These are phyloP conservation scores for Chondrosia reniformis DNA, from an alignment of 37 sponge, comb jelly and placozoan species.

Conservation along the genomic window DNA sequence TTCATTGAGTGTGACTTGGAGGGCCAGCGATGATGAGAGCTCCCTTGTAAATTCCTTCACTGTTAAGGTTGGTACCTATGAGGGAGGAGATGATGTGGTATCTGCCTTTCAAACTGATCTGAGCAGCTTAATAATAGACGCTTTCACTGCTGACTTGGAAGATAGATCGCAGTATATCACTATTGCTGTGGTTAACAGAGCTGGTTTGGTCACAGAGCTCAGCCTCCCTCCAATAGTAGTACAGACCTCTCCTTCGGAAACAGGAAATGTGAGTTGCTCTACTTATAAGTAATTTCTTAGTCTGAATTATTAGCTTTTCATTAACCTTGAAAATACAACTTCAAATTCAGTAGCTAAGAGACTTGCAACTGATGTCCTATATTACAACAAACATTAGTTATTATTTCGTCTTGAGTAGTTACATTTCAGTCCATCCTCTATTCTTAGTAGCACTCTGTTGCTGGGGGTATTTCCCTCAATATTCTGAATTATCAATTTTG, in stretches of 20 bases:
- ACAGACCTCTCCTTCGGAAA: conserved; percentile 56
- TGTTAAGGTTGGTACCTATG: conserved; percentile 61
- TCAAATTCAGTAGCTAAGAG: too few relatives aligned
- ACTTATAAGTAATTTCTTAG: too few relatives aligned
- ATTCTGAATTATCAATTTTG: too few relatives aligned
- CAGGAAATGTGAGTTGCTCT: conserved; percentile 59
- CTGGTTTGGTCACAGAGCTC: conserved; percentile 35
- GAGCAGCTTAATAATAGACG: conserved; percentile 15
- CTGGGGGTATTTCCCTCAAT: too few relatives aligned
- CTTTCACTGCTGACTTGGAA: background rate
- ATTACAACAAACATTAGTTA: too few relatives aligned
- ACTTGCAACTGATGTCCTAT: too few relatives aligned
- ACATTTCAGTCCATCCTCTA: too few relatives aligned
- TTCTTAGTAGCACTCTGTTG: too few relatives aligned
- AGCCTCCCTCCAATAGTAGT: conserved; percentile 45
- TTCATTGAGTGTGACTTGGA: conserved; percentile 38
- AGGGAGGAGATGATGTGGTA: conserved; percentile 62
- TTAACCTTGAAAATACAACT: too few relatives aligned
- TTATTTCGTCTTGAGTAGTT: too few relatives aligned
- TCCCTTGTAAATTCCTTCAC: background rate
- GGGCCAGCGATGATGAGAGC: conserved; percentile 32
- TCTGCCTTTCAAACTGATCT: background rate
- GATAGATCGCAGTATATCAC: conserved; percentile 66
- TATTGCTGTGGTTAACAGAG: conserved; percentile 42
- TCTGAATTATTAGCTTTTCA: too few relatives aligned